phyloP scores from a whole-genome alignment of 2,113 vertebrate genomes.

The Cichladusa arquata region DNA sequence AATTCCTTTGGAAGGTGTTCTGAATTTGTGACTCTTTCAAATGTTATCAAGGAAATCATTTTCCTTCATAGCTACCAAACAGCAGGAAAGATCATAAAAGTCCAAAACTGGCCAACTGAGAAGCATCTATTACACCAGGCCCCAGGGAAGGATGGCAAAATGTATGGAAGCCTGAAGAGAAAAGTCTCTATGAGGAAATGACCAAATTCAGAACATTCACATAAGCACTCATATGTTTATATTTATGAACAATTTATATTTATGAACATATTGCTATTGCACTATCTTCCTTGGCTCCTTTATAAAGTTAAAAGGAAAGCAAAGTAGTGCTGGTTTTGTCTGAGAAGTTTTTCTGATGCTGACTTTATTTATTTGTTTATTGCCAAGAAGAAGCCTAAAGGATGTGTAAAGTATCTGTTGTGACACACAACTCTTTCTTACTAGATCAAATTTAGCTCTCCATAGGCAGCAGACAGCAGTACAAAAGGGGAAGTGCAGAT shows the following conservation, averaged over 20 bases:
- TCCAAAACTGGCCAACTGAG: slow-evolving; percentile 3
- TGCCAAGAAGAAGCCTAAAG: slow-evolving; percentile 26
- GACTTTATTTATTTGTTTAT: slow-evolving; percentile 56
- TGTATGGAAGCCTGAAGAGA: slow-evolving; percentile 4
- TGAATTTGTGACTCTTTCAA: slow-evolving; percentile 37
- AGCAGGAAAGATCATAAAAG: slow-evolving; percentile 36
- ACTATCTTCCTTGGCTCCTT: slow-evolving; percentile 49
- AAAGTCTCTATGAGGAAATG: slow-evolving; percentile 11
- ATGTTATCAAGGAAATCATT: neutral
- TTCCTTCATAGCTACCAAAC: slow-evolving; percentile 12
- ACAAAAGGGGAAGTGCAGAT: neutral
- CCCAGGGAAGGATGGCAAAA: neutral
- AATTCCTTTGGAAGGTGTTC: slow-evolving; percentile 12
- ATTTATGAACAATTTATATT: neutral
- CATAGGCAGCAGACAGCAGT: neutral
- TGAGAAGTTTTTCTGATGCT: slow-evolving; percentile 21
- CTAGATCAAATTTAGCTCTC: slow-evolving; percentile 41
- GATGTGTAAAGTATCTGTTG: slow-evolving; percentile 30
- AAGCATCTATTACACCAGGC: neutral
- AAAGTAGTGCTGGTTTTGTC: neutral
- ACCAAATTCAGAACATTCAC: neutral
- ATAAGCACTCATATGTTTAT: neutral
- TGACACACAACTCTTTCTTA: neutral
- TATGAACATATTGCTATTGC: neutral
- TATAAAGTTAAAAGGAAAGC: slow-evolving; percentile 20